Percentiles rank a stretch among this genome's conserved stretches.
Conservation (phyloP, 92 coral and sea anemone species). For the Anthopleura xanthogrammica region DNA sequence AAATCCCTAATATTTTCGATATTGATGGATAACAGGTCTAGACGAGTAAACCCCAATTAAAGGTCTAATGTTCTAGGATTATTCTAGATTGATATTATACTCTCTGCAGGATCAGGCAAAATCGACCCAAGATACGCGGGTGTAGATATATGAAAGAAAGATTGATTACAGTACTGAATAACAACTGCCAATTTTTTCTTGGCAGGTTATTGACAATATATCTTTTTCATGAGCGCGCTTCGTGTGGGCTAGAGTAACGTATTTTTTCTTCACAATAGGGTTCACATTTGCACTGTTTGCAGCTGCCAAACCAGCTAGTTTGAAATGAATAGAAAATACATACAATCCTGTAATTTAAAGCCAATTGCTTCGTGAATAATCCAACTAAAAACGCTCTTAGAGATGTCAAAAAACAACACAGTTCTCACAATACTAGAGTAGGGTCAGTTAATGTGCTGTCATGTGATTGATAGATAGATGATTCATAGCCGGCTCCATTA, state of each 20-base stretch:
- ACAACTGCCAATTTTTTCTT: not conserved
- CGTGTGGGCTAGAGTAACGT: not conserved
- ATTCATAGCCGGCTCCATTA: too few species aligned
- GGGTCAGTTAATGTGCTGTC: too few species aligned
- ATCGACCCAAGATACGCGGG: not conserved
- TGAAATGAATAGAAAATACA: not conserved
- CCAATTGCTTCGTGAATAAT: not conserved
- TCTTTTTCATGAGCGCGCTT: not conserved
- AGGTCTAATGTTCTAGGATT: not conserved
- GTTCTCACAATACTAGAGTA: too few species aligned
- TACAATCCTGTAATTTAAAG: not conserved
- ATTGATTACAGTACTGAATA: not conserved
- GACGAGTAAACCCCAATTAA: not conserved
- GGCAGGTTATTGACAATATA: not conserved
- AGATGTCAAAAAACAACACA: not conserved
- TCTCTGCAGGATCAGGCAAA: conserved; percentile 4
- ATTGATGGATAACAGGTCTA: not conserved
- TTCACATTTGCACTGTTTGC: not conserved
- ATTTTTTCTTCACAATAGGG: not conserved
- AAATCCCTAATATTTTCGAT: not conserved
- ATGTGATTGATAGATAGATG: too few species aligned
- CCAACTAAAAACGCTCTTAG: not conserved
- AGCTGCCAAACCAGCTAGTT: not conserved
- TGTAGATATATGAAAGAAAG: not conserved
- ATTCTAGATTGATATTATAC: not conserved